Evolutionary conservation across 2,888 invertebrate genomes (phyloP), one percentile per base, ranked within the genome.

Genomic region (Chrysopilus asiliformis): DNA sequence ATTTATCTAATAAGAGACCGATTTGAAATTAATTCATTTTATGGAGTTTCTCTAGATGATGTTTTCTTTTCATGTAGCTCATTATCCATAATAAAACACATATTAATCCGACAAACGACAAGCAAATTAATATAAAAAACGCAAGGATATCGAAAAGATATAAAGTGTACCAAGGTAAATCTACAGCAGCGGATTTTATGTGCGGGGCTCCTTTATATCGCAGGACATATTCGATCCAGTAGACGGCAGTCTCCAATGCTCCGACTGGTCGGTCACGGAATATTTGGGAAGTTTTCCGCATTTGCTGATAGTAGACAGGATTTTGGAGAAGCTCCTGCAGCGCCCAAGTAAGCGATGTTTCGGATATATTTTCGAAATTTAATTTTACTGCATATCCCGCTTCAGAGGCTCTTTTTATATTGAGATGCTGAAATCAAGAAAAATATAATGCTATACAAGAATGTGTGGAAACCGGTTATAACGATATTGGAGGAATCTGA

Each of bases 141-240:
- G 56, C 55, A 29, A 68, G 60, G 24, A 64, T 44, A 45, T 64
- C 66, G 3, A 57, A 45, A 9, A 64, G 46, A 43, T 61, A 58
- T 35, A 61, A 42, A 12, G 60, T 53, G 38, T 49, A 56, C 39
- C 55, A 58, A 2, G 53, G 41, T 24, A 62, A 50, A 8, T 52
- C 50, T 2, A 56, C 45, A 4, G 57, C 58, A 4, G 49, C 42
- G 3, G 60, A 56, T 38, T 52, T 53, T 4, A 65, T 39, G 16
- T 58, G 54, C 2, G 49, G 44, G 3, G 55, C 60, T 10, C 61
- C 62, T 32, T 60, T 56, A 40, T 62, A 56, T 2, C 63, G 51
- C 7, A 59, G 45, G 8, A 61, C 53, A 38, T 65, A 65, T 35
- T 64, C 60, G 6, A 63, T 52, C 66, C 66, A 65, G 47, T 55